phyloP scores from a whole-genome alignment of 1,140 invertebrate species.

The Schlechtendalia chinensis region DNA sequence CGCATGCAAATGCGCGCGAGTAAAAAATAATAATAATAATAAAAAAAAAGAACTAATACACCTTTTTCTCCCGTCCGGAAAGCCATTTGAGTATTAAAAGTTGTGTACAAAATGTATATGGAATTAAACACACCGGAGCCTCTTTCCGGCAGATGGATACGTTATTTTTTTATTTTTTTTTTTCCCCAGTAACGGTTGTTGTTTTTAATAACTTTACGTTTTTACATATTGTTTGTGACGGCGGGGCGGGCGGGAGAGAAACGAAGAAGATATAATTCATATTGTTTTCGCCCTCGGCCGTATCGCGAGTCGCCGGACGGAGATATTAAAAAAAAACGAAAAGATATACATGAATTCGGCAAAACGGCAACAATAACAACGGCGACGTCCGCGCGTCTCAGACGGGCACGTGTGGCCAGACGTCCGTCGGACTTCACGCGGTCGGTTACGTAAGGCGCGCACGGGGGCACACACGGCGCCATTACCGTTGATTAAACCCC shows the following conservation, averaged over 20 bases:
- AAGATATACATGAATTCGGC: neutral
- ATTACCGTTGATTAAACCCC: slow-evolving; percentile 48
- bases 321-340: slow-evolving; percentile 50
- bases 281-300: slow-evolving; percentile 38
- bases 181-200: slow-evolving; percentile 35
- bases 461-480: neutral
- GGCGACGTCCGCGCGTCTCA: no score
- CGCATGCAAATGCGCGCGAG: slow-evolving; percentile 1
- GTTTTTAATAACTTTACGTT: slow-evolving; percentile 49
- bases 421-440: slow-evolving; percentile 10
- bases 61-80: slow-evolving; percentile 35
- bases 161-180: neutral
- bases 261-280: slow-evolving; percentile 41
- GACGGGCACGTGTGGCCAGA: no score
- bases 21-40: no score
- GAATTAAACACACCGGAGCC: slow-evolving; percentile 49
- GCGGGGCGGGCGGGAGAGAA: neutral
- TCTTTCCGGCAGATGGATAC: slow-evolving; percentile 43
- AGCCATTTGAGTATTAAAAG: slow-evolving; percentile 50
- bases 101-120: slow-evolving; percentile 38
- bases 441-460: slow-evolving; percentile 5
- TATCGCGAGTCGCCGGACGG: slow-evolving; percentile 13
- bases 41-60: slow-evolving; percentile 32
- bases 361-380: neutral
- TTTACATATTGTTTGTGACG: slow-evolving; percentile 49